These are phyloP conservation scores for Nomada flava DNA, from an alignment of 2,888 invertebrate species.

Conservation along the genomic window DNA sequence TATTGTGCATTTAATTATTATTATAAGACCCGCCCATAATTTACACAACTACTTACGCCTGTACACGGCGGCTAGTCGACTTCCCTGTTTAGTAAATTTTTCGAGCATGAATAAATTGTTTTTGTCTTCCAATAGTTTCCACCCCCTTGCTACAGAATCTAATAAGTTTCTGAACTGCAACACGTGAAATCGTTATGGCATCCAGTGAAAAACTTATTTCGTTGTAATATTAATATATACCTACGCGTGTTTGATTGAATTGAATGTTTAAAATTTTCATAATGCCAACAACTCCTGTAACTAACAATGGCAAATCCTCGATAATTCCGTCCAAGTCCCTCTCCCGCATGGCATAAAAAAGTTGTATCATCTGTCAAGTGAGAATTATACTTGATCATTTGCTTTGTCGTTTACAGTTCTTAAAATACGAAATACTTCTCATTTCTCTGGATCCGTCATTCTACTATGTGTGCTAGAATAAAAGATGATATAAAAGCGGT, in stretches of 20 bases:
- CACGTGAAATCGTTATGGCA: background rate
- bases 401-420: background rate
- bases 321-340: background rate
- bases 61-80: background rate
- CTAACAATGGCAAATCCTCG: background rate
- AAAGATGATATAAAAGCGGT: too few relatives aligned
- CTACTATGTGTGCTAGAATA: too few relatives aligned
- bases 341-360: background rate
- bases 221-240: background rate
- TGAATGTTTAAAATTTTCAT: background rate
- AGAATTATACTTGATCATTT: background rate
- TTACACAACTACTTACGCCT: conserved; percentile 13
- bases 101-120: background rate
- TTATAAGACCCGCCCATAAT: background rate
- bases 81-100: background rate
- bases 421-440: background rate
- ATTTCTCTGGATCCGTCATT: too few relatives aligned
- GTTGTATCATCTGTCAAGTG: background rate
- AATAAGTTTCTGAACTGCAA: conserved; percentile 15
- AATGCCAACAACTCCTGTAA: background rate
- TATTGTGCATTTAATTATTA: background rate
- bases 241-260: background rate
- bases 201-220: background rate
- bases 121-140: background rate
- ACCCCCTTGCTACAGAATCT: background rate